Evolutionary conservation across 2,797 vertebrate species (phyloP), one percentile per base, ranked within the genome.

Genomic region (Denticeps clupeoides): DNA sequence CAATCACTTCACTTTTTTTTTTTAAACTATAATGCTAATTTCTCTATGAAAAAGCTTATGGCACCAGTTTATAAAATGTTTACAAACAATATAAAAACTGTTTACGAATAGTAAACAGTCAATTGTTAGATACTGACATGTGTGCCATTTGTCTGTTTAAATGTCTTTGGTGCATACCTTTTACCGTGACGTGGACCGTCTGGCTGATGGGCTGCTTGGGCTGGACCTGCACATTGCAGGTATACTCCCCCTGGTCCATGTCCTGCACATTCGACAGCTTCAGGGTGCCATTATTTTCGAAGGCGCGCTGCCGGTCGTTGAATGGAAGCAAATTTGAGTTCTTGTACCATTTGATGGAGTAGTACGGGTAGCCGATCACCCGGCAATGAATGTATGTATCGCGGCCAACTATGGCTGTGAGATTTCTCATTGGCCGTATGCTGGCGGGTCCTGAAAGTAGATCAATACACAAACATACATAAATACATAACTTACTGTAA

Each of bases 341-440:
- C 81, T 98, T 98, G 76, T 94, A 98, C 95, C 95, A 99, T 66
- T 98, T 97, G 71, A 98, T 98, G 72, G 93, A 99, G 75, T 99
- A 99, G 59, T 98, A 98, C 0, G 95, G 95, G 53, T 99, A 99
- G 52, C 95, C 95, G 7, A 99, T 97, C 49, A 99, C 93, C 1
- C 93, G 90, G 43, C 95, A 99, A 79, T 99, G 93, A 51, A 99
- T 90, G 37, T 92, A 98, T 1, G 90, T 94, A 51, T 99, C 94
- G 49, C 93, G 82, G 11, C 94, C 95, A 0, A 89, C 94, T 37
- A 98, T 94, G 4, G 95, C 95, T 24, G 95, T 99, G 76, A 99
- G 91, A 62, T 99, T 99, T 81, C 90, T 97, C 94, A 99, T 94
- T 12, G 92, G 87, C 40, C 95, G 89, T 51, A 99, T 97, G 73